Percentiles rank a stretch among this genome's conserved stretches.
phyloP scores from a whole-genome alignment of 2,888 invertebrate genomes.

The Carabus problematicus region DNA sequence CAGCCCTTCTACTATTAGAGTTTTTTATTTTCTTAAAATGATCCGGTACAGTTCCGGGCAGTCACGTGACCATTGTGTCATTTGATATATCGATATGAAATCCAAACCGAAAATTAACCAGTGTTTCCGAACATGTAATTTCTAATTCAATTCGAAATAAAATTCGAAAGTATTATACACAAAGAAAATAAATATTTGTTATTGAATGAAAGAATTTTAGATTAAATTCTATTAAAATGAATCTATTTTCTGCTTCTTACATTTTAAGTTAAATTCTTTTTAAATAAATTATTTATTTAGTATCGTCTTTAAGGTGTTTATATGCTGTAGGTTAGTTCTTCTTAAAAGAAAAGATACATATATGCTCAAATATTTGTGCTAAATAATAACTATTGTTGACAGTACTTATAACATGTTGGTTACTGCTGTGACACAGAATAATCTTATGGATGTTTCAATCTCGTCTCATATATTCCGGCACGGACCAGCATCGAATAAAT shows the following conservation, averaged over 20 bases:
- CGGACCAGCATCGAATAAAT: slow-evolving; percentile 43
- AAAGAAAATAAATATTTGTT: no score
- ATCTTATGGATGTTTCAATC: slow-evolving; percentile 11
- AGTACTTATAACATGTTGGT: slow-evolving; percentile 2
- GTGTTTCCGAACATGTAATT: slow-evolving; percentile 9
- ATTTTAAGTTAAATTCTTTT: no score
- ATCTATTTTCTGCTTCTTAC: no score
- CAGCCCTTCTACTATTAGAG: no score
- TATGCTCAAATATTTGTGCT: neutral
- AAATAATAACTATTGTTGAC: neutral
- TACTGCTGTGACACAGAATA: slow-evolving; percentile 15
- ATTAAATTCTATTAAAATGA: no score
- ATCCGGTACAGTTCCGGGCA: slow-evolving; percentile 46
- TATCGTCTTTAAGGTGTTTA: neutral
- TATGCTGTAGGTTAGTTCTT: neutral
- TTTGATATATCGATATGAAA: slow-evolving; percentile 14
- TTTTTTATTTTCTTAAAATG: slow-evolving; percentile 48
- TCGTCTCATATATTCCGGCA: no score
- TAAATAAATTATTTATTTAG: neutral
- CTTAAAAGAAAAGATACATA: neutral
- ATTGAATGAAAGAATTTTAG: no score
- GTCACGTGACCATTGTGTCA: slow-evolving; percentile 44
- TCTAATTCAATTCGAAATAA: neutral
- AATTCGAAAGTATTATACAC: neutral
- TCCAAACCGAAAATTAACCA: neutral